Evolutionary conservation across 2,113 vertebrate genomes (phyloP).

Genomic region (Vulpes lagopus): DNA sequence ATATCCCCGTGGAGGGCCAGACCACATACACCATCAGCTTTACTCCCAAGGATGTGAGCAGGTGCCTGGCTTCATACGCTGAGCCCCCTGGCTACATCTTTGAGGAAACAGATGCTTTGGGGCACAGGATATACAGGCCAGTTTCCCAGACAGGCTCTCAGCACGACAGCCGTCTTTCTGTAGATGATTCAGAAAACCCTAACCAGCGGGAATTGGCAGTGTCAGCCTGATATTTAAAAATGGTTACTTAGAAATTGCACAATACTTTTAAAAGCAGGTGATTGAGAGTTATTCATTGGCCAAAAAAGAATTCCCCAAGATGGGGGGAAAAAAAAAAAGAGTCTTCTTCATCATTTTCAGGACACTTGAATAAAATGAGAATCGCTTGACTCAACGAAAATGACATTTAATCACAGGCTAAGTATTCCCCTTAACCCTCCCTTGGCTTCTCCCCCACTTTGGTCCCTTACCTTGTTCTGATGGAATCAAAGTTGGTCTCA

Average conservation of each 20-base stretch:
- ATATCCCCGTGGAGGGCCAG: conserved; percentile 60
- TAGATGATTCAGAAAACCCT: background rate
- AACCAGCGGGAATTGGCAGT: conserved; percentile 65
- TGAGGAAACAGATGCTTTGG: conserved; percentile 68
- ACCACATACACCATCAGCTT: conserved; percentile 79
- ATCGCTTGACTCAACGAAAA: conserved; percentile 67
- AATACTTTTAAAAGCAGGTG: conserved; percentile 61
- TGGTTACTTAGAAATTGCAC: conserved; percentile 57
- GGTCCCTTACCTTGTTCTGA: background rate
- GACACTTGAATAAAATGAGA: conserved; percentile 75
- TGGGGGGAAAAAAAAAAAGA: conserved; percentile 35
- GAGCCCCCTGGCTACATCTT: conserved; percentile 73
- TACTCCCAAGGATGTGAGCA: conserved; percentile 73
- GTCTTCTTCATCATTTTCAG: conserved; percentile 41
- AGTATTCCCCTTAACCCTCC: background rate
- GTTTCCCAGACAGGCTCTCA: conserved; percentile 36
- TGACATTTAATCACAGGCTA: background rate
- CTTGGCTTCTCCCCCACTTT: background rate
- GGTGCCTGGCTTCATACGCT: conserved; percentile 79
- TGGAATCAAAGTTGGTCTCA: conserved; percentile 48
- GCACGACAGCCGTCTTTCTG: background rate
- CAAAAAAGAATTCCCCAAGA: conserved; percentile 60
- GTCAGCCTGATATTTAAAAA: conserved; percentile 66
- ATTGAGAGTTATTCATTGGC: conserved; percentile 64
- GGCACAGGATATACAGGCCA: conserved; percentile 79